Percentiles rank a stretch among this genome's conserved stretches.
These are phyloP conservation scores for Tragelaphus oryx DNA, from an alignment of 2,797 vertebrate genomes.

Conservation along the genomic window DNA sequence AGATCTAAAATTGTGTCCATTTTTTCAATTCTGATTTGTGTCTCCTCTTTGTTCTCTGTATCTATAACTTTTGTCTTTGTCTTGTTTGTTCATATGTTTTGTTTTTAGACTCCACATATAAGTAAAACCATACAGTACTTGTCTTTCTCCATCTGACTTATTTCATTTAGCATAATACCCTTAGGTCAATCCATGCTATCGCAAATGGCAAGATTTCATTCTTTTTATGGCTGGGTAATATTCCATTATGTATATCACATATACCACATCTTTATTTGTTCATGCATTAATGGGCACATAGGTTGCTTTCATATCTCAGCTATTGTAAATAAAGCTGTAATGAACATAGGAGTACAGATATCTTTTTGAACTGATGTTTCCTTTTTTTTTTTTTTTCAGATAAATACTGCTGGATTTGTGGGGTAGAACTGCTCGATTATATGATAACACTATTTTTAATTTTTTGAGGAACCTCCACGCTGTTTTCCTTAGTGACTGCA, in stretches of 20 bases:
- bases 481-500: neutral
- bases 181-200: neutral
- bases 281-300: neutral
- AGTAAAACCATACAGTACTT: neutral
- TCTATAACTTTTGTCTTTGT: neutral
- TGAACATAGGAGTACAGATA: neutral
- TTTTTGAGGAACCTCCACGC: neutral
- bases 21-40: neutral
- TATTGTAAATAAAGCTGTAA: neutral
- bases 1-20: neutral
- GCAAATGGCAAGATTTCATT: neutral
- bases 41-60: neutral
- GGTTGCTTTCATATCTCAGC: neutral
- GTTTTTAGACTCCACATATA: neutral
- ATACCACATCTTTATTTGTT: neutral
- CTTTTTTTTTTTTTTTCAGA: neutral
- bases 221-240: neutral
- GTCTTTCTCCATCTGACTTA: neutral
- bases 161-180: neutral
- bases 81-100: neutral
- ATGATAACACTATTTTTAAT: neutral
- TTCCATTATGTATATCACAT: neutral
- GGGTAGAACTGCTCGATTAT: neutral
- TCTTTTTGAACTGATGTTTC: neutral
- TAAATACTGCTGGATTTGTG: neutral